Base-by-base conservation (phyloP, 30 jellyfish, hydroid and myxozoan species). In the Morbakka virulenta region DNA sequence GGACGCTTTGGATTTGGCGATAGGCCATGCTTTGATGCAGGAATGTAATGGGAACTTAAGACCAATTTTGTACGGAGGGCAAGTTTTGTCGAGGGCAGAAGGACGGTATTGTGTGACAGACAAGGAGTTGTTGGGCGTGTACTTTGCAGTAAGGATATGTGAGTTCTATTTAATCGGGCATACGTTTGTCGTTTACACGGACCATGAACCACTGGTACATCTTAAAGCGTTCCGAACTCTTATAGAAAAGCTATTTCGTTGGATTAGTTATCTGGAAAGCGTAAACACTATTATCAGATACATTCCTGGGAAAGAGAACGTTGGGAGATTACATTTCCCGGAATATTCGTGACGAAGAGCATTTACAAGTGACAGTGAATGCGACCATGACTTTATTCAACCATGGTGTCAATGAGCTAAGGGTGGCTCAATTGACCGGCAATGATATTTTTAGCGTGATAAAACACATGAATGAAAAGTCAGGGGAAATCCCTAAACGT, bases 301-400 rank as follows among this genome's bases (percentile, higher is more conserved):
- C 34, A 12, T 69, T 2, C 81, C 81, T 3, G 81, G 72, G 3
- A 69, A 36, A 32, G 81, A 69, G 2, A 69, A 33, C 11, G 74
- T 14, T 2, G 73, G n/a, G n/a, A n/a, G n/a, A n/a, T n/a, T n/a
- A n/a, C n/a, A n/a, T n/a, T n/a, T n/a, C n/a, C n/a, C n/a, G n/a
- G n/a, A n/a, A n/a, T n/a, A n/a, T n/a, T n/a, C n/a, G n/a, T n/a
- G n/a, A n/a, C n/a, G n/a, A n/a, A n/a, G n/a, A n/a, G n/a, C n/a
- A n/a, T n/a, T n/a, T n/a, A n/a, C n/a, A n/a, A n/a, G n/a, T n/a
- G n/a, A n/a, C n/a, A n/a, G n/a, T n/a, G n/a, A n/a, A n/a, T n/a
- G n/a, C n/a, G n/a, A n/a, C n/a, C n/a, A n/a, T n/a, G n/a, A n/a
- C n/a, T n/a, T n/a, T n/a, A n/a, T n/a, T n/a, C n/a, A n/a, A n/a